phyloP scores from a whole-genome alignment of 92 coral and sea anemone species.

The Chrysogorgia sp. region DNA sequence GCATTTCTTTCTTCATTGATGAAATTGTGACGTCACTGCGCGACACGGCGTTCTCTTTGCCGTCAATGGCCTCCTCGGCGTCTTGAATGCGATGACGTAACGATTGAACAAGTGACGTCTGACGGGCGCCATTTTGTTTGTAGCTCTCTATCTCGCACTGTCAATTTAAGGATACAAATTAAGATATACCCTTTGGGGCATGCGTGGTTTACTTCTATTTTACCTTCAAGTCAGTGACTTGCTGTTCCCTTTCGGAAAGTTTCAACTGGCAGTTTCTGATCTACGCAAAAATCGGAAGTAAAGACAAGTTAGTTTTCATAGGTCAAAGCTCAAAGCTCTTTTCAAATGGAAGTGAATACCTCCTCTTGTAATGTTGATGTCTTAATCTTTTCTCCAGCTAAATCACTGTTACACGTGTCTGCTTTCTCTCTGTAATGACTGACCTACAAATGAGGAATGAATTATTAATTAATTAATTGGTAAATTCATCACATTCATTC shows the following conservation, averaged over 20 bases:
- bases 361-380: slow-evolving; percentile 78
- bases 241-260: slow-evolving; percentile 81
- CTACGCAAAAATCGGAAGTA: slow-evolving; percentile 30
- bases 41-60: slow-evolving; percentile 82
- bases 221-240: slow-evolving; percentile 89
- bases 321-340: neutral
- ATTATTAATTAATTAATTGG: neutral
- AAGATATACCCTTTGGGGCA: no score
- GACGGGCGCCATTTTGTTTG: slow-evolving; percentile 91
- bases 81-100: slow-evolving; percentile 92
- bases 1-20: slow-evolving; percentile 86
- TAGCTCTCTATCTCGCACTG: slow-evolving; percentile 97
- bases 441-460: slow-evolving; percentile 46
- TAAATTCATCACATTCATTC: neutral
- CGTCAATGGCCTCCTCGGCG: slow-evolving; percentile 85
- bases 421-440: slow-evolving; percentile 83
- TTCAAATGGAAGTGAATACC: no score
- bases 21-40: slow-evolving; percentile 89
- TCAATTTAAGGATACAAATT: neutral
- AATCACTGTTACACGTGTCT: slow-evolving; percentile 86
- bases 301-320: neutral
- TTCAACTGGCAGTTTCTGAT: slow-evolving; percentile 69
- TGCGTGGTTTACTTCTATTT: no score
- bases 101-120: slow-evolving; percentile 85
- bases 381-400: slow-evolving; percentile 94